phyloP scores from a whole-genome alignment of 2,113 vertebrate species.

The Neotragus moschatus region DNA sequence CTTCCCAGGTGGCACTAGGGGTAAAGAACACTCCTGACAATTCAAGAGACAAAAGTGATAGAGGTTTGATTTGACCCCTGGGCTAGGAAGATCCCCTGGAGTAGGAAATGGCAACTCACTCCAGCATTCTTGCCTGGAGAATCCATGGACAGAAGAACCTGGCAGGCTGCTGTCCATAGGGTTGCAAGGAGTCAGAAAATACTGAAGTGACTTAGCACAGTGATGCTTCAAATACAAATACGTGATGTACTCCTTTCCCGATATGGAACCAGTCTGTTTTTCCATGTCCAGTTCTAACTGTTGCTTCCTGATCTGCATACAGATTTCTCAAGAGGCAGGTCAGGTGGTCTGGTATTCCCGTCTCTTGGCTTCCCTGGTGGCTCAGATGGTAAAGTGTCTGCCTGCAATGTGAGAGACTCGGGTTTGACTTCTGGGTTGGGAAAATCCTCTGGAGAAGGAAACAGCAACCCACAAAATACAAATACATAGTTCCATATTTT shows the following conservation, averaged over 20 bases:
- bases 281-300: too few relatives aligned
- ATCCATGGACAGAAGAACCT: background rate
- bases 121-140: background rate
- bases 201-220: background rate
- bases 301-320: too few relatives aligned
- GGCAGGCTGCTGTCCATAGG: background rate
- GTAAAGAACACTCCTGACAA: background rate
- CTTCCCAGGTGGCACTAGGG: fast-evolving
- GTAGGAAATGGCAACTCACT: background rate
- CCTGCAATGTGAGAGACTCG: too few relatives aligned
- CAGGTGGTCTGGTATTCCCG: too few relatives aligned
- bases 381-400: too few relatives aligned
- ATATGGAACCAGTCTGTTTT: too few relatives aligned
- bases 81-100: background rate
- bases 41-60: background rate
- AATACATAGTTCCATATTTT: background rate
- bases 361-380: too few relatives aligned
- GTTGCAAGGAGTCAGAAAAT: background rate
- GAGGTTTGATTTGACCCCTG: background rate
- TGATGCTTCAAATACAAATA: background rate
- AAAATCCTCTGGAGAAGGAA: too few relatives aligned
- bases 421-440: too few relatives aligned
- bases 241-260: too few relatives aligned
- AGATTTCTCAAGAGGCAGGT: too few relatives aligned
- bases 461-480: background rate